These are phyloP conservation scores for Colossoma macropomum DNA, from an alignment of 2,113 vertebrate genomes.

Conservation along the genomic window DNA sequence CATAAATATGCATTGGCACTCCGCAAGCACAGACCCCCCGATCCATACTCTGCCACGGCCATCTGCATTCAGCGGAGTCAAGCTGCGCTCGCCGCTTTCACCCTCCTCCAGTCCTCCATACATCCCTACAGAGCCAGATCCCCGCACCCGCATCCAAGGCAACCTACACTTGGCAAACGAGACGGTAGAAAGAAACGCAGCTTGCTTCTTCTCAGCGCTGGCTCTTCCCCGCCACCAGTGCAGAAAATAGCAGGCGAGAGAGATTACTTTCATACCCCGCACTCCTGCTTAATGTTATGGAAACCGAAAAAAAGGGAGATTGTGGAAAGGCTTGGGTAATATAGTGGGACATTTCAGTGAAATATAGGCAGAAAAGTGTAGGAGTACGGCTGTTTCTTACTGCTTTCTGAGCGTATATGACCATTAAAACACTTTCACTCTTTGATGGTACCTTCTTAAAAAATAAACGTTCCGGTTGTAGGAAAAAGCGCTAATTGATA, in stretches of 20 bases:
- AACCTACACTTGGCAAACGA: constrained; percentile 79
- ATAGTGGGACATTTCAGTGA: constrained; percentile 55
- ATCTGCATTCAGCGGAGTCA: constrained; percentile 76
- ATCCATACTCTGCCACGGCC: constrained; percentile 67
- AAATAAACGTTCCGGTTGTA: neutral
- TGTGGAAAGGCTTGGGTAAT: constrained; percentile 52
- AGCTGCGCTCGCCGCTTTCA: constrained; percentile 68
- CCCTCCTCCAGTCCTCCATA: constrained; percentile 68
- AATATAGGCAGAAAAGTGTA: constrained; percentile 60
- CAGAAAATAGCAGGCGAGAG: constrained; percentile 55
- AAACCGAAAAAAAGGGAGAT: constrained; percentile 47
- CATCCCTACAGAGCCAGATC: constrained; percentile 67
- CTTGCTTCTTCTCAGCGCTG: constrained; percentile 51
- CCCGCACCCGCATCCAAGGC: constrained; percentile 65
- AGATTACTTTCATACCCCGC: constrained; percentile 59
- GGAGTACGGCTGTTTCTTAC: constrained; percentile 35
- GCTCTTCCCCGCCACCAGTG: constrained; percentile 52
- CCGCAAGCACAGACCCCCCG: constrained; percentile 65
- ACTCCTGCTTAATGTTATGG: constrained; percentile 55
- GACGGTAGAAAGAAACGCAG: constrained; percentile 53
- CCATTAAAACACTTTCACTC: constrained; percentile 35
- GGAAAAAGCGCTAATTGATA: too few relatives aligned
- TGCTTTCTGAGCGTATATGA: constrained; percentile 28
- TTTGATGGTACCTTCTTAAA: neutral
- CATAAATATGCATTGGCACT: constrained; percentile 77